These are phyloP conservation scores for Hemistola chrysoprasaria DNA, from an alignment of 2,888 invertebrate species.

Conservation along the genomic window DNA sequence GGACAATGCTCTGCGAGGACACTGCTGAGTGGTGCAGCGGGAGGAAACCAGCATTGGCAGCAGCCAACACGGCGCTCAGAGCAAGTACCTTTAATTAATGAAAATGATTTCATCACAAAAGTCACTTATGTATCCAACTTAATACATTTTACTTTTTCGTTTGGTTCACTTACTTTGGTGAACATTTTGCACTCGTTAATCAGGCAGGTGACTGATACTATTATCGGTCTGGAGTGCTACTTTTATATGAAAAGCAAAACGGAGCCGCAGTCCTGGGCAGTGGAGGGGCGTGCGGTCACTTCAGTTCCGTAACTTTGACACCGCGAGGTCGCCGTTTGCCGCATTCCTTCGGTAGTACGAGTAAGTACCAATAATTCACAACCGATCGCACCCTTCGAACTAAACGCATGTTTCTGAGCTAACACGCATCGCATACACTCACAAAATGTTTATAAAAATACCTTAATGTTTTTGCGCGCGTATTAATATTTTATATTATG, in stretches of 20 bases:
- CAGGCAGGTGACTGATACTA: constrained; percentile 78
- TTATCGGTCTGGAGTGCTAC: constrained; percentile 68
- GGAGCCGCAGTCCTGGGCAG: constrained; percentile 62
- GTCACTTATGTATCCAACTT: too few species aligned
- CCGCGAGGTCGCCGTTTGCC: constrained; percentile 68
- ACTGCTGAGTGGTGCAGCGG: constrained; percentile 70
- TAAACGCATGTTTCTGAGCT: constrained; percentile 31
- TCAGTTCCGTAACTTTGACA: constrained; percentile 81
- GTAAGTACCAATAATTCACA: constrained; percentile 45
- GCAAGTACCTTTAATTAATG: constrained; percentile 58
- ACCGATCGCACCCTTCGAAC: constrained; percentile 42
- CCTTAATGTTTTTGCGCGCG: too few species aligned
- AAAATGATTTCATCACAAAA: too few species aligned
- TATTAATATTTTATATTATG: too few species aligned
- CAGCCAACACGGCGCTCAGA: constrained; percentile 73
- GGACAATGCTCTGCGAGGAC: constrained; percentile 77
- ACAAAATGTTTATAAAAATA: too few species aligned
- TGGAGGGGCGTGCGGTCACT: constrained; percentile 74
- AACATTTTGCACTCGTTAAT: constrained; percentile 79
- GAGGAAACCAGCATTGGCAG: constrained; percentile 80
- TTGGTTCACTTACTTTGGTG: constrained; percentile 74
- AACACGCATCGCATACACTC: constrained; percentile 1
- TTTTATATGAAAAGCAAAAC: constrained; percentile 81
- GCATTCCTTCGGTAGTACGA: constrained; percentile 55
- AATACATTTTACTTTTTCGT: too few species aligned